Evolutionary conservation across 2,888 invertebrate species (phyloP).

Genomic region (Clostera curtula): DNA sequence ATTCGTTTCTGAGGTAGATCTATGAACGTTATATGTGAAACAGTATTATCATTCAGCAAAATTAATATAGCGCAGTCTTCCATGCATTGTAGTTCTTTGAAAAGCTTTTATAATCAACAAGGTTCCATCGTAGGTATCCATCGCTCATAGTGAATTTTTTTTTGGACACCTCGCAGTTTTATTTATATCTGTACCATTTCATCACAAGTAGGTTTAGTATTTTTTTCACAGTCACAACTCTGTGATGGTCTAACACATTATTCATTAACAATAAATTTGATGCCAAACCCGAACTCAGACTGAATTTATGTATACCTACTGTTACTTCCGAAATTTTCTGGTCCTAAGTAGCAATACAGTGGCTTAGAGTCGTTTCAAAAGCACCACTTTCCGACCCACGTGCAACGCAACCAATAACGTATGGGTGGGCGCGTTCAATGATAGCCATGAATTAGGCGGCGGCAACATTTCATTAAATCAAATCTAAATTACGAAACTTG

Average conservation of each 20-base stretch:
- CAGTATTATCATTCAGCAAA: constrained; percentile 59
- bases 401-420: constrained; percentile 18
- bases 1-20: constrained; percentile 40
- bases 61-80: constrained; percentile 61
- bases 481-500: no score
- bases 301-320: constrained; percentile 65
- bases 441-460: constrained; percentile 26
- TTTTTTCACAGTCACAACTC: constrained; percentile 20
- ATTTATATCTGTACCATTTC: no score
- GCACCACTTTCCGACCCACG: no score
- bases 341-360: not conserved
- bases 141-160: no score
- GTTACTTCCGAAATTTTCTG: constrained; percentile 43
- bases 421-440: constrained; percentile 25
- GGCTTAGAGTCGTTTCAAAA: no score
- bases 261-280: constrained; percentile 54
- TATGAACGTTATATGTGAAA: constrained; percentile 49
- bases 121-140: no score
- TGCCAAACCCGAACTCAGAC: constrained; percentile 69
- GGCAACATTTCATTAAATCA: no score
- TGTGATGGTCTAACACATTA: constrained; percentile 21
- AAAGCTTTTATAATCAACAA: constrained; percentile 14
- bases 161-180: no score
- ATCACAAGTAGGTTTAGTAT: constrained; percentile 36
- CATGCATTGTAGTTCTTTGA: constrained; percentile 41